These are phyloP conservation scores for Benthosema pterotum DNA, from an alignment of 2,797 vertebrate species.

Conservation along the genomic window DNA sequence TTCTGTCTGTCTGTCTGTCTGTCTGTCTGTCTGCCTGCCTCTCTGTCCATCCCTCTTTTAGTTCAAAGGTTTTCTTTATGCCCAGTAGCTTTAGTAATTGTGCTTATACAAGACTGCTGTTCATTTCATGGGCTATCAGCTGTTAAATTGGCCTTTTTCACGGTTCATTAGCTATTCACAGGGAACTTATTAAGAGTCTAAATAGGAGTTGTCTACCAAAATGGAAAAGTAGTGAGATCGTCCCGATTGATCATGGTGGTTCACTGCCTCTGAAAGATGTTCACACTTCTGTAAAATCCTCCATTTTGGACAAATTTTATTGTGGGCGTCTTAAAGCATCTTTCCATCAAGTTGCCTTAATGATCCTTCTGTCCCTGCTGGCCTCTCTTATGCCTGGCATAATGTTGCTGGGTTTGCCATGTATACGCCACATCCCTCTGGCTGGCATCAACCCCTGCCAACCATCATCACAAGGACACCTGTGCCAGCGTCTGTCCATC, in stretches of 20 bases:
- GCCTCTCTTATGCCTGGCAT: slow-evolving; percentile 52
- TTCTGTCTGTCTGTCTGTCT: background rate
- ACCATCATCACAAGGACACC: slow-evolving; percentile 73
- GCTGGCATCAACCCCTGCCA: slow-evolving; percentile 65
- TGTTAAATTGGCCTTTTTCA: slow-evolving; percentile 84
- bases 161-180: slow-evolving; percentile 84
- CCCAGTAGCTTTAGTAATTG: slow-evolving; percentile 67
- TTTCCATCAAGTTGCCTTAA: slow-evolving; percentile 68
- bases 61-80: slow-evolving; percentile 67
- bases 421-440: slow-evolving; percentile 52
- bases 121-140: slow-evolving; percentile 85
- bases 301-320: slow-evolving; percentile 48
- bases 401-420: slow-evolving; percentile 45
- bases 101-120: slow-evolving; percentile 69
- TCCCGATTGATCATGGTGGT: slow-evolving; percentile 55
- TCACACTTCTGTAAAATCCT: slow-evolving; percentile 36
- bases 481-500: slow-evolving; percentile 78
- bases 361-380: slow-evolving; percentile 57
- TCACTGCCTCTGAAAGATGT: slow-evolving; percentile 37
- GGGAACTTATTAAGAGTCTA: slow-evolving; percentile 80
- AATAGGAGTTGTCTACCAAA: slow-evolving; percentile 77
- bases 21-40: slow-evolving; percentile 13
- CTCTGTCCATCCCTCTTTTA: slow-evolving; percentile 24
- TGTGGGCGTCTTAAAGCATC: slow-evolving; percentile 54
- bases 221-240: slow-evolving; percentile 62